Evolutionary conservation across 2,888 invertebrate genomes (phyloP).

Genomic region (Harpalus rubripes): DNA sequence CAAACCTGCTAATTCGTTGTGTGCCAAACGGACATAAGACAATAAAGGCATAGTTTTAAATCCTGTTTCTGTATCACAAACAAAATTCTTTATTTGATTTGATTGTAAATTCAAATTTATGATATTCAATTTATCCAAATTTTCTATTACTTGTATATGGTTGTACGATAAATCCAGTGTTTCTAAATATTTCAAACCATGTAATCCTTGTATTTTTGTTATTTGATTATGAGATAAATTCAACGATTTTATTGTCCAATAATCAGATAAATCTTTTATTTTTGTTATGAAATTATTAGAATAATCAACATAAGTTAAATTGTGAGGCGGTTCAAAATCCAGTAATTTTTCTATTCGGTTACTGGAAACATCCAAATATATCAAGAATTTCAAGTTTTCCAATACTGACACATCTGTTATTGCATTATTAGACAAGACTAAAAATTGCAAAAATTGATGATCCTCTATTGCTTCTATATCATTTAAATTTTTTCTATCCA

Average conservation of each 20-base stretch:
- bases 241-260: slow-evolving; percentile 82
- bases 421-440: slow-evolving; percentile 81
- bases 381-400: slow-evolving; percentile 79
- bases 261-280: slow-evolving; percentile 79
- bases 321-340: slow-evolving; percentile 81
- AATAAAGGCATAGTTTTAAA: slow-evolving; percentile 80
- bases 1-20: slow-evolving; percentile 80
- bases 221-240: slow-evolving; percentile 83
- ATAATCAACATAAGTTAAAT: slow-evolving; percentile 82
- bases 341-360: slow-evolving; percentile 79
- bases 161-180: slow-evolving; percentile 82
- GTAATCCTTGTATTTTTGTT: slow-evolving; percentile 79
- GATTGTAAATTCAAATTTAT: slow-evolving; percentile 72
- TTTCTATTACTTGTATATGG: slow-evolving; percentile 80
- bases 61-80: slow-evolving; percentile 76
- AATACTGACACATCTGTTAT: slow-evolving; percentile 79
- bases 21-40: slow-evolving; percentile 79
- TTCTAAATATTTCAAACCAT: slow-evolving; percentile 80
- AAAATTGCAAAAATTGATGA: slow-evolving; percentile 81
- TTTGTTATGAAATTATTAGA: slow-evolving; percentile 80
- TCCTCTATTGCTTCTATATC: slow-evolving; percentile 79
- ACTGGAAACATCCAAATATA: slow-evolving; percentile 80
- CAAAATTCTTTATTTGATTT: slow-evolving; percentile 71
- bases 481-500: slow-evolving; percentile 75
- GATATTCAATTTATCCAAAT: slow-evolving; percentile 79